Conservation (phyloP, 2,797 vertebrate genomes). For the Pagetopsis macropterus region DNA sequence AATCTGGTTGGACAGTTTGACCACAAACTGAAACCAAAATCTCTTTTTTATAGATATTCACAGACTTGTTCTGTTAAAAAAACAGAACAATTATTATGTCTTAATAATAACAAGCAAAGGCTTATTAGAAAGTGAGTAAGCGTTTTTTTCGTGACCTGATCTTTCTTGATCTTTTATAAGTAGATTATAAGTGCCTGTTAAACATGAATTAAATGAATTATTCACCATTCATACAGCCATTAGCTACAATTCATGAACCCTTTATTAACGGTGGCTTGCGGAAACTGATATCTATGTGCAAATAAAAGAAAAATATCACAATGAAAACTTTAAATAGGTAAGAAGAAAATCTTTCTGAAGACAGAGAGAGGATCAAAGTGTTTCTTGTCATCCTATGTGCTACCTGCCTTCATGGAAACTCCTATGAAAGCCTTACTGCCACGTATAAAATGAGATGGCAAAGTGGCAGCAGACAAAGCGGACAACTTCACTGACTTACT, state of each 20-base stretch:
- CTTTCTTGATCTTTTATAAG: not conserved
- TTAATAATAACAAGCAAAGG: not conserved
- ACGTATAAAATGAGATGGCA: constrained; percentile 76
- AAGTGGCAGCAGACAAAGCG: constrained; percentile 66
- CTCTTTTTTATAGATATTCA: not conserved
- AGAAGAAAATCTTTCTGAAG: not conserved
- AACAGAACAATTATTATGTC: no score
- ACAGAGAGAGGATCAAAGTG: not conserved
- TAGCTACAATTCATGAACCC: not conserved
- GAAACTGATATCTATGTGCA: not conserved
- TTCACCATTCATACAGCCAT: not conserved
- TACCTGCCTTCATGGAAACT: constrained; percentile 20
- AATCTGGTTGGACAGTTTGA: not conserved
- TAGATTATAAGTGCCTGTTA: not conserved
- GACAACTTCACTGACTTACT: constrained; percentile 40
- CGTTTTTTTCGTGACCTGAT: not conserved
- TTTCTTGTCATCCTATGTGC: constrained; percentile 14
- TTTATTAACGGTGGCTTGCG: not conserved
- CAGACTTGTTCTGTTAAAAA: not conserved
- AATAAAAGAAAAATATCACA: not conserved
- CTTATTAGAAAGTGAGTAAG: not conserved
- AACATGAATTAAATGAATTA: not conserved
- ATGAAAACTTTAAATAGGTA: not conserved
- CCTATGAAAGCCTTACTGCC: constrained; percentile 66
- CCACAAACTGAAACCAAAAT: not conserved